Evolutionary conservation across 2,113 vertebrate genomes (phyloP).

Genomic region (Chionis minor): DNA sequence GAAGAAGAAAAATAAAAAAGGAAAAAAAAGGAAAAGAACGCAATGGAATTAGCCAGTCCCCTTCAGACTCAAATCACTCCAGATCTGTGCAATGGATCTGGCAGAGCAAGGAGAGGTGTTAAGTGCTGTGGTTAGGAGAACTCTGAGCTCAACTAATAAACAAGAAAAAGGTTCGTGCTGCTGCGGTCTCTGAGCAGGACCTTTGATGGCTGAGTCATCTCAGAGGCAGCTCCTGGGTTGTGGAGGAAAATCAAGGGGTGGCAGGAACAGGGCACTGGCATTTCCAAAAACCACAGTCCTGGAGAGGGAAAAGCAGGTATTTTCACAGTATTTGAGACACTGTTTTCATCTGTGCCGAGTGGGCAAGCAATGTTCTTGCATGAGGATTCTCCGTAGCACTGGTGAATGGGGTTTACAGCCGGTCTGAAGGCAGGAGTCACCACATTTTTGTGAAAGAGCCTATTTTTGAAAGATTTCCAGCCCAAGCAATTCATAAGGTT

Average conservation of each 20-base stretch:
- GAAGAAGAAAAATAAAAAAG: neutral
- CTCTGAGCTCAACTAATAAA: neutral
- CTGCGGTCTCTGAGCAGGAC: neutral
- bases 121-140: neutral
- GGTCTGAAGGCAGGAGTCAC: neutral
- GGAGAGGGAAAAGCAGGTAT: neutral
- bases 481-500: neutral
- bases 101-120: neutral
- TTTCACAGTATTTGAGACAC: neutral
- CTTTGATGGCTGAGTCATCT: accelerated
- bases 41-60: neutral
- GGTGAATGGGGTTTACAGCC: neutral
- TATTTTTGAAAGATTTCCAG: neutral
- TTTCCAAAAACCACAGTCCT: neutral
- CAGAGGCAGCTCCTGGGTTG: neutral
- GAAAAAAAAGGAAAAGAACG: neutral
- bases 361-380: neutral
- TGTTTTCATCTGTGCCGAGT: neutral
- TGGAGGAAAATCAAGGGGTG: neutral
- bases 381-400: accelerated
- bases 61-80: neutral
- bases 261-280: neutral
- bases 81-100: neutral
- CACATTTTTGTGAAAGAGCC: neutral
- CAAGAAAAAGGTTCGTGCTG: neutral